Conservation (phyloP, 1,140 invertebrate species). For the Sitophilus oryzae region DNA sequence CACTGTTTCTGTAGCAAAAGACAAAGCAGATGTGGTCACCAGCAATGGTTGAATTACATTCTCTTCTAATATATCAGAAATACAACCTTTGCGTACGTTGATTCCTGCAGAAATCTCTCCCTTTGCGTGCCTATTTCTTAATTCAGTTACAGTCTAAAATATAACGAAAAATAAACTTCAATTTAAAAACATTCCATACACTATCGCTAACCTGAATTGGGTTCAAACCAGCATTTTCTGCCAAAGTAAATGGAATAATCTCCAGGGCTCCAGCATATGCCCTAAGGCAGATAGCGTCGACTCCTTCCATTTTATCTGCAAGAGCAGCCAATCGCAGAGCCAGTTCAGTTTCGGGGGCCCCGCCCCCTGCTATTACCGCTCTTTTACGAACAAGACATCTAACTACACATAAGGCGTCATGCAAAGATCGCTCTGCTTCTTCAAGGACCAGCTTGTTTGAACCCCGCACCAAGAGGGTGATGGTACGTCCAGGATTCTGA, state of each 20-base stretch:
- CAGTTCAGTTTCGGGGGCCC: constrained; percentile 94
- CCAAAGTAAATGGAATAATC: constrained; percentile 94
- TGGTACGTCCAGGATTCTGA: constrained; percentile 79
- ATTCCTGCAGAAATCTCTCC: constrained; percentile 84
- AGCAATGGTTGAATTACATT: constrained; percentile 96
- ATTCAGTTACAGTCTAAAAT: constrained; percentile 85
- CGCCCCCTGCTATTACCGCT: constrained; percentile 89
- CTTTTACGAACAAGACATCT: constrained; percentile 88
- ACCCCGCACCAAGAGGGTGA: constrained; percentile 90
- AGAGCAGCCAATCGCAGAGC: constrained; percentile 77
- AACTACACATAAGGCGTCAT: constrained; percentile 97
- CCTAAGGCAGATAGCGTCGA: constrained; percentile 90
- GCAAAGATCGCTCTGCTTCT: constrained; percentile 92
- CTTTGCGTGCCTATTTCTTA: constrained; percentile 88
- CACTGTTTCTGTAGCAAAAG: constrained; percentile 93
- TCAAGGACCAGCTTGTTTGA: constrained; percentile 96
- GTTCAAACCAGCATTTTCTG: constrained; percentile 99
- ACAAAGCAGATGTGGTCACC: constrained; percentile 90
- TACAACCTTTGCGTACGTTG: constrained; percentile 92
- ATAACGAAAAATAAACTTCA: neutral
- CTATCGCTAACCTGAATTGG: constrained; percentile 61
- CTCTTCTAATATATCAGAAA: constrained; percentile 95
- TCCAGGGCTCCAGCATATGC: constrained; percentile 96
- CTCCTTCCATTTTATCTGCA: constrained; percentile 79
- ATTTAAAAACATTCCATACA: neutral